A percentile compares a stretch with the other conserved stretches of the same genome.
phyloP scores from a whole-genome alignment of 2,888 invertebrate species.

The Mimas tiliae region DNA sequence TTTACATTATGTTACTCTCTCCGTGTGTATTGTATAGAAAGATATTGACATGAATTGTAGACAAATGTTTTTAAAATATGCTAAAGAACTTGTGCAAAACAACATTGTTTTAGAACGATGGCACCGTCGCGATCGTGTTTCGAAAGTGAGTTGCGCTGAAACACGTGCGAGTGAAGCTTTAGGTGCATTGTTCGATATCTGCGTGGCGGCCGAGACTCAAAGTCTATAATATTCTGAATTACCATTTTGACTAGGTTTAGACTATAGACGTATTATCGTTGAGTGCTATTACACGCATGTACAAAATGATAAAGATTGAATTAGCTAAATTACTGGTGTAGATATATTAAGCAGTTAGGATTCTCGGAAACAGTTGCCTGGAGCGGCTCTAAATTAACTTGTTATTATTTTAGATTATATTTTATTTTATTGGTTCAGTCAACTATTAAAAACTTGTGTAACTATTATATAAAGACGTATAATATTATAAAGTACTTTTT shows the following conservation, averaged over 20 bases:
- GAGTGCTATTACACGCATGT: conserved; percentile 79
- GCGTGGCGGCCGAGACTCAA: conserved; percentile 31
- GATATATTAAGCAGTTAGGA: conserved; percentile 38
- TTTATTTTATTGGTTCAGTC: conserved; percentile 64
- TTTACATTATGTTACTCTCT: conserved; percentile 29
- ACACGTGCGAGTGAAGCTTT: conserved; percentile 8
- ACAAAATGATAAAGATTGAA: conserved; percentile 68
- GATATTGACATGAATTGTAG: conserved; percentile 13
- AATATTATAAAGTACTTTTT: conserved; percentile 30
- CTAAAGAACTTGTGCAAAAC: conserved; percentile 54
- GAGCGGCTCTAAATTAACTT: conserved; percentile 62
- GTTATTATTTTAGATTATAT: conserved; percentile 53
- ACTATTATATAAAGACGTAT: conserved; percentile 39
- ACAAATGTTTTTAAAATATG: conserved; percentile 47
- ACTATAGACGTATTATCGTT: conserved; percentile 63
- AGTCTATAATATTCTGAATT: conserved; percentile 64
- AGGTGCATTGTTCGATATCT: conserved; percentile 1
- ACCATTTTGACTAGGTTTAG: conserved; percentile 66
- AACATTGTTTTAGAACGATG: conserved; percentile 41
- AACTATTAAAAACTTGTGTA: conserved; percentile 68
- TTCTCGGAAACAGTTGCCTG: conserved; percentile 51
- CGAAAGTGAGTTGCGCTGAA: conserved; percentile 24
- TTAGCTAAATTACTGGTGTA: conserved; percentile 74
- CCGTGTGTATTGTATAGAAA: conserved; percentile 32
- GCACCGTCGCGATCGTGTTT: conserved; percentile 33